These are phyloP conservation scores for Perizoma flavofasciatum DNA, from an alignment of 2,888 invertebrate species.

Conservation along the genomic window DNA sequence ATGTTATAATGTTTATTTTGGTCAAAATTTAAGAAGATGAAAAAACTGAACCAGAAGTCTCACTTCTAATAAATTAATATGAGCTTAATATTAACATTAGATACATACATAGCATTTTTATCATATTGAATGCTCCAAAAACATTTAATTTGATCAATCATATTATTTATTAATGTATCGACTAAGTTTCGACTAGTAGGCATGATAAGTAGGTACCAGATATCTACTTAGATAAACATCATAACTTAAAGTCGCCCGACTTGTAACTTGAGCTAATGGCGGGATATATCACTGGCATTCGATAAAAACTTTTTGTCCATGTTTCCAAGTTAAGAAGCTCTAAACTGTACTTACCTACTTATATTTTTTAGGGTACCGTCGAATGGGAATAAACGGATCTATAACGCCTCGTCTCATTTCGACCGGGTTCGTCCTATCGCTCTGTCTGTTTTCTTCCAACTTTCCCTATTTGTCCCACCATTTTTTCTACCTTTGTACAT, in stretches of 20 bases:
- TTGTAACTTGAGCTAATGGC: slow-evolving; percentile 21
- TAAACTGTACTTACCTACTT: slow-evolving; percentile 18
- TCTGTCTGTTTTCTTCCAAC: not conserved
- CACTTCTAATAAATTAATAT: too few relatives aligned
- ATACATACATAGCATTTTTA: too few relatives aligned
- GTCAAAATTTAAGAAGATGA: too few relatives aligned
- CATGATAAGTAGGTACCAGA: not conserved
- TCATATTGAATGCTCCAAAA: too few relatives aligned
- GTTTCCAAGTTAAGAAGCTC: slow-evolving; percentile 16
- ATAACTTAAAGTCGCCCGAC: not conserved
- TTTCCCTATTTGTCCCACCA: too few relatives aligned
- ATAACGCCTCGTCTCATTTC: not conserved
- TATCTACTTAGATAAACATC: not conserved
- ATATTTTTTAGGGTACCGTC: slow-evolving; percentile 22
- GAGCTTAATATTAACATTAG: too few relatives aligned
- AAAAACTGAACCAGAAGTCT: too few relatives aligned
- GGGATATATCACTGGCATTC: slow-evolving; percentile 22
- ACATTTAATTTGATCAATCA: too few relatives aligned
- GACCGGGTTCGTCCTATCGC: not conserved
- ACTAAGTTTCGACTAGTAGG: too few relatives aligned
- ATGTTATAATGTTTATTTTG: too few relatives aligned
- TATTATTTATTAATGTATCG: too few relatives aligned
- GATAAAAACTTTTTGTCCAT: slow-evolving; percentile 25
- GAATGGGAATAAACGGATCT: not conserved
- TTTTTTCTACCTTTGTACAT: too few relatives aligned